Percentiles rank a stretch among this genome's conserved stretches.
phyloP scores from a whole-genome alignment of 2,113 vertebrate genomes.

The Leuciscus idus region DNA sequence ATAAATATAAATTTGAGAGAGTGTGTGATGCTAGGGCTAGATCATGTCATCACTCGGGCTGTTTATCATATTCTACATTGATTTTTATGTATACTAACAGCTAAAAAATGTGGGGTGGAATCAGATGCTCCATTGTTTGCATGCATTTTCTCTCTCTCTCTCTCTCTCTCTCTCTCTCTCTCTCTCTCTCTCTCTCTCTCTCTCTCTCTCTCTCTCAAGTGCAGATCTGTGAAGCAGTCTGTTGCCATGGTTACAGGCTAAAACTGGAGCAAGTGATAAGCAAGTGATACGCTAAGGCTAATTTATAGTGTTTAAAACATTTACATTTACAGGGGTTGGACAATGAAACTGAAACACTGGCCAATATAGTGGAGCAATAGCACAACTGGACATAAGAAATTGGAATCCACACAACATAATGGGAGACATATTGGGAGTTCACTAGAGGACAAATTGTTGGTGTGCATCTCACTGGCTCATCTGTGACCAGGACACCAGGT shows the following conservation, averaged over 20 bases:
- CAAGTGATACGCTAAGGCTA: conserved; percentile 49
- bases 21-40: background rate
- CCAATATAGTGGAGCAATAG: too few relatives aligned
- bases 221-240: conserved; percentile 46
- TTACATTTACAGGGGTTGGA: too few relatives aligned
- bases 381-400: too few relatives aligned
- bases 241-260: conserved; percentile 62
- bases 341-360: too few relatives aligned
- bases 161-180: background rate
- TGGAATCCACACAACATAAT: too few relatives aligned
- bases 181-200: background rate
- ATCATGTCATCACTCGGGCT: background rate
- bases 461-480: too few relatives aligned
- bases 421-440: too few relatives aligned
- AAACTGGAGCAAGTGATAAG: conserved; percentile 52
- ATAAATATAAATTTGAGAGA: background rate
- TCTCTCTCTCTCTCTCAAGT: conserved; percentile 21
- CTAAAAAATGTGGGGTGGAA: background rate
- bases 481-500: too few relatives aligned
- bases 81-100: background rate
- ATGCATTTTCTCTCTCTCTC: background rate
- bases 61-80: background rate
- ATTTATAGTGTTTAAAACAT: conserved; percentile 42
- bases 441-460: too few relatives aligned
- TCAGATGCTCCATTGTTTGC: background rate